These are phyloP conservation scores for Acanthornis magna DNA, from an alignment of 2,797 vertebrate genomes.

Conservation along the genomic window DNA sequence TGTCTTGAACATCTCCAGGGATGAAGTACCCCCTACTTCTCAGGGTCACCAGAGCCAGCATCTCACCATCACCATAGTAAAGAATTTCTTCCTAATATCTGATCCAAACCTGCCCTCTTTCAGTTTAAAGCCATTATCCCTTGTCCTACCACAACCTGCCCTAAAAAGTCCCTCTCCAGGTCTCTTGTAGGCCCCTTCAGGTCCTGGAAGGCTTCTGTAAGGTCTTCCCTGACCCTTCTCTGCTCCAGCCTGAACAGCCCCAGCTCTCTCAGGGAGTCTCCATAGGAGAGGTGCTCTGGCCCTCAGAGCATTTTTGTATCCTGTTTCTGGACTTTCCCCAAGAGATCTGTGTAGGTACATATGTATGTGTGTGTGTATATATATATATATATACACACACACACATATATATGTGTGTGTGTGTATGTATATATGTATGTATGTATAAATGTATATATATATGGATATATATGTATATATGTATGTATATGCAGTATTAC, in stretches of 20 bases:
- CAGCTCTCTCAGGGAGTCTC: not conserved
- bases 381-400: no score
- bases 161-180: not conserved
- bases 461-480: not conserved
- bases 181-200: not conserved
- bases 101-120: not conserved
- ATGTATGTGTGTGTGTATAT: accelerated
- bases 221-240: not conserved
- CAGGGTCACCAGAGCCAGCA: not conserved
- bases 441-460: not conserved
- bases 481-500: not conserved
- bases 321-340: not conserved
- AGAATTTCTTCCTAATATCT: not conserved
- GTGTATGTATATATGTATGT: not conserved
- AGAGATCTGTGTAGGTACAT: not conserved
- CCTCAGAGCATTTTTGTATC: not conserved
- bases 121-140: not conserved
- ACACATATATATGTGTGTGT: no score
- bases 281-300: not conserved
- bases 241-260: not conserved
- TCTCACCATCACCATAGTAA: not conserved
- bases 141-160: not conserved
- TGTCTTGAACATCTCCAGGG: not conserved
- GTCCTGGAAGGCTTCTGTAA: not conserved
- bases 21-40: not conserved